phyloP scores from a whole-genome alignment of 2,888 invertebrate genomes.

The Melieria picta region DNA sequence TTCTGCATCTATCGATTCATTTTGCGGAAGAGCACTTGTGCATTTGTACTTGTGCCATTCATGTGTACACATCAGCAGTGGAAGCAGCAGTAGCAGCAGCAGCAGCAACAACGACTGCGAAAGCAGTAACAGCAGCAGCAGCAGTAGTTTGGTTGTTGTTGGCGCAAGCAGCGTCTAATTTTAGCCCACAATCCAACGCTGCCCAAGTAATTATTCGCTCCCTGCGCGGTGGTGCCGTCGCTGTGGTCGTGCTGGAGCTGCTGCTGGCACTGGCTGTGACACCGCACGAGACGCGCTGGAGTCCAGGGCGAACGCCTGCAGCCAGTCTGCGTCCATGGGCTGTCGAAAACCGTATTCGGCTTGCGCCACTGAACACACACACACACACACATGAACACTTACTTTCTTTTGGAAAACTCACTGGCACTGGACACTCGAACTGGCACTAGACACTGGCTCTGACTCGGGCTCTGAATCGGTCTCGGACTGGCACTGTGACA shows the following conservation, averaged over 20 bases:
- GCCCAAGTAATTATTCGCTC: background rate
- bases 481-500: conserved; percentile 16
- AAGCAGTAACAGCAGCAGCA: background rate
- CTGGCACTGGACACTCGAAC: background rate
- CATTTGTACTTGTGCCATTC: conserved; percentile 23
- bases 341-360: too few species aligned
- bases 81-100: conserved; percentile 14
- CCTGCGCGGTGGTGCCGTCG: too few species aligned
- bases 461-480: background rate
- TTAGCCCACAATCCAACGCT: conserved; percentile 18
- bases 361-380: background rate
- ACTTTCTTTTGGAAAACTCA: background rate
- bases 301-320: background rate
- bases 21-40: conserved; percentile 18
- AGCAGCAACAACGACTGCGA: conserved; percentile 8
- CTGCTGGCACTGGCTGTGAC: background rate
- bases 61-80: conserved; percentile 29
- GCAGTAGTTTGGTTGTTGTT: background rate
- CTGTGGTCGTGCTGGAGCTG: too few species aligned
- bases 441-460: conserved; percentile 1
- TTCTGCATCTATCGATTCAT: conserved; percentile 24
- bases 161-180: conserved; percentile 20
- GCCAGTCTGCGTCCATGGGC: too few species aligned
- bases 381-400: background rate
- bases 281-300: background rate